Evolutionary conservation across 2,797 vertebrate genomes (phyloP), one percentile per base, ranked within the genome.

Genomic region (Lithobates sylvaticus): DNA sequence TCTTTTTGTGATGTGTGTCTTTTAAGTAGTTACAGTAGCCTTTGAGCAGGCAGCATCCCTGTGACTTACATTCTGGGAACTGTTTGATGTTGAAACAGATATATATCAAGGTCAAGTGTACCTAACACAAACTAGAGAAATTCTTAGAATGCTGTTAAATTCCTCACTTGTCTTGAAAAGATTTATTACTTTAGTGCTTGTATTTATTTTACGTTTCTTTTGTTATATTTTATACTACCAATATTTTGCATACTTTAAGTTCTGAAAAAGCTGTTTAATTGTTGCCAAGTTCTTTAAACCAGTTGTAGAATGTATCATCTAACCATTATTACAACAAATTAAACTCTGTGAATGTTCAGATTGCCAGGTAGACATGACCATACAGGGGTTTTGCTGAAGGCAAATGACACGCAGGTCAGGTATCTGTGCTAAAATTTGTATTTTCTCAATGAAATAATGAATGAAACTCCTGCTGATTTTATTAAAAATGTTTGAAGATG

Each of bases 371-470:
- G 34, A 26, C 69, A 81, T 81, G 79, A 73, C 29, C 15, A 64
- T 75, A 18, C 64, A 44, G 21, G 67, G 64, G 10, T 68, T 84
- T 76, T 15, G 54, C 72, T 76, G 82, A 68, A 64, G 79, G 67
- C 68, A 61, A 44, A 42, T 68, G 36, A 71, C 79, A 82, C 21
- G n/a, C 21, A 54, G 44, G 50, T 29, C 12, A 54, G 78, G 27
- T 80, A 34, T 26, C 44, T 82, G n/a, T 72, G 29, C n/a, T 6
- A 27, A 6, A 34, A 39, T 61, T 13, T n/a, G 4, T 8, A 27
- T 13, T 72, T 72, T 72, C 21, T 81, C 68, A 81, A 61, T 81
- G 32, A 81, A n/a, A 9, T 54, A 42, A 3, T 81, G 79, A 81
- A 81, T 81, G 79, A 72, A 81, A 72, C 34, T 9, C 58, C 13